These are phyloP conservation scores for Eleginops maclovinus DNA, from an alignment of 2,113 vertebrate species.

Conservation along the genomic window DNA sequence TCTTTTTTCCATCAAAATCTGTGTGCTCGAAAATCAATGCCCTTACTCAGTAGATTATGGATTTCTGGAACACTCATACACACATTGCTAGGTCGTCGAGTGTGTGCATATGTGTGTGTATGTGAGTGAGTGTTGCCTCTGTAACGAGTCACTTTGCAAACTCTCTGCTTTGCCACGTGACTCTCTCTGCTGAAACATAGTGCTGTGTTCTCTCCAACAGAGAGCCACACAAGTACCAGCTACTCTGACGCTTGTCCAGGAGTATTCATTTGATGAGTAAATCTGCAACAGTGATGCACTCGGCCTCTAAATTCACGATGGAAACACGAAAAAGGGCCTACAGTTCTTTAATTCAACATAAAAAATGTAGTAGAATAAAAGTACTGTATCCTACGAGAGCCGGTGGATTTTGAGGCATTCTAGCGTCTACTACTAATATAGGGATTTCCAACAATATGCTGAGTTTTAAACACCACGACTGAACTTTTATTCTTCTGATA, in stretches of 20 bases:
- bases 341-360: slow-evolving; percentile 49
- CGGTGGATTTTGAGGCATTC: slow-evolving; percentile 39
- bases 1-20: slow-evolving; percentile 73
- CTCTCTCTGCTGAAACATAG: slow-evolving; percentile 51
- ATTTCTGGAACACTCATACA: slow-evolving; percentile 71
- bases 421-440: slow-evolving; percentile 54
- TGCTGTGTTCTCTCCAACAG: slow-evolving; percentile 44
- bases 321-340: slow-evolving; percentile 50
- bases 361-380: slow-evolving; percentile 49
- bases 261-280: slow-evolving; percentile 57
- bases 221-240: slow-evolving; percentile 42
- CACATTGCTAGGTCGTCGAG: slow-evolving; percentile 53
- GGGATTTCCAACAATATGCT: slow-evolving; percentile 62
- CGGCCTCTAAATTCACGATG: slow-evolving; percentile 49
- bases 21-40: slow-evolving; percentile 70
- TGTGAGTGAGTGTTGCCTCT: slow-evolving; percentile 44
- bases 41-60: slow-evolving; percentile 75
- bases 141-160: slow-evolving; percentile 63
- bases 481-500: slow-evolving; percentile 64
- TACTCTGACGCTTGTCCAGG: slow-evolving; percentile 42
- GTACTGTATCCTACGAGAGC: slow-evolving; percentile 51
- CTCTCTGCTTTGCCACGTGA: slow-evolving; percentile 51
- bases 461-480: slow-evolving; percentile 60
- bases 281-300: slow-evolving; percentile 51
- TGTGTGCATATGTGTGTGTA: slow-evolving; percentile 37